These are phyloP conservation scores for Danionella cerebrum DNA, from an alignment of 2,113 vertebrate genomes.

Conservation along the genomic window DNA sequence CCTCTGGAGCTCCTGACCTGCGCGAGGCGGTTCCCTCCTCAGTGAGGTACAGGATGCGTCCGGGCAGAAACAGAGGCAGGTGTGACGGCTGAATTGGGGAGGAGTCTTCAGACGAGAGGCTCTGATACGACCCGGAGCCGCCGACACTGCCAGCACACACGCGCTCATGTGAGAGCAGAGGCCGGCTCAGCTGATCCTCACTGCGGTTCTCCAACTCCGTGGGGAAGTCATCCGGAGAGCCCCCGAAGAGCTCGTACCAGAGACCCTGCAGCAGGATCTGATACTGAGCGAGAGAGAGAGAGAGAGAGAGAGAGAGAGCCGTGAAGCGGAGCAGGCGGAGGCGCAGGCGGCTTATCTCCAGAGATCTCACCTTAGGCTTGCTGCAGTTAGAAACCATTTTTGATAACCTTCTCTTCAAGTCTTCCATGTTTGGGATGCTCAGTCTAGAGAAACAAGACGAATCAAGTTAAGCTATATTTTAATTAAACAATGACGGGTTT, in stretches of 20 bases:
- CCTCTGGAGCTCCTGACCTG: too few relatives aligned
- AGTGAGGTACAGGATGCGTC: slow-evolving; percentile 79
- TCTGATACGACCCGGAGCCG: slow-evolving; percentile 73
- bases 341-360: too few relatives aligned
- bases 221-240: slow-evolving; percentile 73
- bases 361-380: slow-evolving; percentile 79
- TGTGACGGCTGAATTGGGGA: slow-evolving; percentile 66
- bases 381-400: slow-evolving; percentile 88
- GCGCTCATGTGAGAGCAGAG: slow-evolving; percentile 87
- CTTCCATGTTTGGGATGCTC: slow-evolving; percentile 91
- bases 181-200: slow-evolving; percentile 70
- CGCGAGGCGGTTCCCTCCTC: slow-evolving; percentile 73
- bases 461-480: too few relatives aligned
- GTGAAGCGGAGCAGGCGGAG: too few relatives aligned
- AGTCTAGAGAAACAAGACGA: slow-evolving; percentile 59
- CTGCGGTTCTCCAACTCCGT: slow-evolving; percentile 78
- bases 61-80: slow-evolving; percentile 81
- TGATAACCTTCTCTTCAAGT: slow-evolving; percentile 82
- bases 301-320: background rate
- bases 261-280: slow-evolving; percentile 85
- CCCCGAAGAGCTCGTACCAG: slow-evolving; percentile 90
- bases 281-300: slow-evolving; percentile 66
- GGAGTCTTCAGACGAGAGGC: slow-evolving; percentile 69
- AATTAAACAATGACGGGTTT: too few relatives aligned
- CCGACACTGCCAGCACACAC: too few relatives aligned